phyloP scores from a whole-genome alignment of 2,888 invertebrate species.

The Limnephilus marmoratus region DNA sequence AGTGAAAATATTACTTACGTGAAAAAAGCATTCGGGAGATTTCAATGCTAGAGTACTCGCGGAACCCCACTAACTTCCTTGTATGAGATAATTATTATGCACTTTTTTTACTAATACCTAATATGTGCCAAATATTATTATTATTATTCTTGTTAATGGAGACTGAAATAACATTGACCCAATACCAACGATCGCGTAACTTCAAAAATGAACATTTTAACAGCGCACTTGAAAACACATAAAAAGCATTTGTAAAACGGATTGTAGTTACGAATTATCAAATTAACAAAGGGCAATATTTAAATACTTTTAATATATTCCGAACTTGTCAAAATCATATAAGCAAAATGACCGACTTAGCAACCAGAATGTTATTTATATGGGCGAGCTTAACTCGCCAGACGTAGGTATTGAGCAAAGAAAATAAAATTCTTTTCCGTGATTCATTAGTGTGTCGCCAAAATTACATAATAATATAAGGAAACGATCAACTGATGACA shows the following conservation, averaged over 20 bases:
- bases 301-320: background rate
- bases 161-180: background rate
- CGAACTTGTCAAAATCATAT: background rate
- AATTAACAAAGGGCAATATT: background rate
- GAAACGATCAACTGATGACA: constrained; percentile 46
- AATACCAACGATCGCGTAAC: background rate
- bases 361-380: background rate
- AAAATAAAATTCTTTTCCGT: background rate
- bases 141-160: background rate
- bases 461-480: constrained; percentile 48
- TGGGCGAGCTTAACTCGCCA: background rate
- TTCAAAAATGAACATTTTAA: background rate
- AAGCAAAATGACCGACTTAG: background rate
- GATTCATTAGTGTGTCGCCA: background rate
- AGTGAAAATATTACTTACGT: background rate
- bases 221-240: background rate
- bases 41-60: background rate
- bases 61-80: background rate
- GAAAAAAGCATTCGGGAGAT: background rate
- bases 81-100: background rate
- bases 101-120: background rate
- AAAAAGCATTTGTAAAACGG: background rate
- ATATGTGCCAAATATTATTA: background rate
- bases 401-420: background rate
- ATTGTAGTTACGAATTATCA: background rate